These are phyloP conservation scores for Bombus breviceps DNA, from an alignment of 1,140 invertebrate genomes.

Conservation along the genomic window DNA sequence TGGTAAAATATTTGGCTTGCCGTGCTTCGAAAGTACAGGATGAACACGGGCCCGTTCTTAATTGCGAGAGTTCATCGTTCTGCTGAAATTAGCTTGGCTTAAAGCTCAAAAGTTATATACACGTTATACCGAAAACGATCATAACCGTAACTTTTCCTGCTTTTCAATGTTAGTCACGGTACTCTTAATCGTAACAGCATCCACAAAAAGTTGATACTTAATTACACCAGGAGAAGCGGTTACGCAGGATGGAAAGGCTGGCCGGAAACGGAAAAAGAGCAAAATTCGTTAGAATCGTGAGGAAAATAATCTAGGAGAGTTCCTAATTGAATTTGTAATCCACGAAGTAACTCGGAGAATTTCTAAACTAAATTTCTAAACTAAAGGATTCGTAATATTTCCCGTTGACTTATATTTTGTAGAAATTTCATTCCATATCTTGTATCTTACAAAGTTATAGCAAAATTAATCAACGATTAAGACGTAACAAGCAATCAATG, in stretches of 20 bases:
- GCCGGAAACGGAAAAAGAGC: no score
- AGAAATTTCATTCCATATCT: no score
- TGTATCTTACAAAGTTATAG: no score
- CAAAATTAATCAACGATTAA: no score
- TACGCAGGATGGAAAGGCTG: not conserved
- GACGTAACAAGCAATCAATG: no score
- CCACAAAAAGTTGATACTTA: not conserved
- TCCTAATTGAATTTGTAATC: not conserved
- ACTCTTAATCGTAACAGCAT: not conserved
- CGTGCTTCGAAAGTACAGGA: not conserved
- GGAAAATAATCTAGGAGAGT: not conserved
- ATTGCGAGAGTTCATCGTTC: not conserved
- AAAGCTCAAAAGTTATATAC: not conserved
- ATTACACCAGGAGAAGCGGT: not conserved
- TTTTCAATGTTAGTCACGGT: not conserved
- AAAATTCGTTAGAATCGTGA: not conserved
- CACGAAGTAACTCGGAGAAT: no score
- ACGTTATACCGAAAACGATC: not conserved
- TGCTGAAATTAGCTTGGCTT: conserved; percentile 3
- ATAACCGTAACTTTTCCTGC: not conserved
- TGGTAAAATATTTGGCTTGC: not conserved
- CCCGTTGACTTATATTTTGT: no score
- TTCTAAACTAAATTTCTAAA: no score
- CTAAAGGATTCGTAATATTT: no score
- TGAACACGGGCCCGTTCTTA: not conserved